Percentiles rank a stretch among this genome's conserved stretches.
Evolutionary conservation across 2,113 vertebrate species (phyloP).

Genomic region (Hylia prasina): DNA sequence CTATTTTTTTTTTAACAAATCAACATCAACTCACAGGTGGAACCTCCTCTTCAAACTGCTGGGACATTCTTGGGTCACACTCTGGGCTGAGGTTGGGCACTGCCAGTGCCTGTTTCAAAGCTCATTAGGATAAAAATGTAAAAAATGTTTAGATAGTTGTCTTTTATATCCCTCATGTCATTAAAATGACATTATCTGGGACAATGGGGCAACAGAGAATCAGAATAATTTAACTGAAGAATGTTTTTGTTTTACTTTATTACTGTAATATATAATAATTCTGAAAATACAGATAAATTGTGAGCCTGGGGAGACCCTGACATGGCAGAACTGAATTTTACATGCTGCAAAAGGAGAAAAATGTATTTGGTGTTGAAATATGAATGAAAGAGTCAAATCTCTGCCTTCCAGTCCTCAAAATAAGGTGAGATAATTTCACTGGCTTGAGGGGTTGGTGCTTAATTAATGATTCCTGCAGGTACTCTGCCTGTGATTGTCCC

Average conservation of each 20-base stretch:
- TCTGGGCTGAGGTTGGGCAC: not conserved
- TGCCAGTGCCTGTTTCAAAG: not conserved
- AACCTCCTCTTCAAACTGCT: not conserved
- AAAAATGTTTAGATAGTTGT: not conserved
- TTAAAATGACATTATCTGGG: not conserved
- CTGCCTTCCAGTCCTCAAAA: not conserved
- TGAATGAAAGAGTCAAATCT: not conserved
- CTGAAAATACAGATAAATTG: not conserved
- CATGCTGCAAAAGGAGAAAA: constrained; percentile 7
- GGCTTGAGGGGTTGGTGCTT: not conserved
- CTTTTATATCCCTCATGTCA: not conserved
- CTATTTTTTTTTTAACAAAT: not conserved
- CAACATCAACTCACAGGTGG: not conserved
- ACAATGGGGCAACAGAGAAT: not conserved
- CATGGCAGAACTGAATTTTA: not conserved
- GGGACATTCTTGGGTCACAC: rapidly evolving
- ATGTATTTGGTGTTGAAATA: constrained; percentile 37
- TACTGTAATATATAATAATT: not conserved
- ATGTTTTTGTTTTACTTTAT: not conserved
- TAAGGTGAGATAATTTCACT: not conserved
- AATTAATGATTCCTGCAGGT: not conserved
- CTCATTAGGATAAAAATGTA: not conserved
- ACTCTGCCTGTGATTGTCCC: not conserved
- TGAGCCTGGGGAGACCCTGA: not conserved
- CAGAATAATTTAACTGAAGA: not conserved